These are phyloP conservation scores for Notechis scutatus DNA, from an alignment of 2,113 vertebrate genomes.

Conservation along the genomic window DNA sequence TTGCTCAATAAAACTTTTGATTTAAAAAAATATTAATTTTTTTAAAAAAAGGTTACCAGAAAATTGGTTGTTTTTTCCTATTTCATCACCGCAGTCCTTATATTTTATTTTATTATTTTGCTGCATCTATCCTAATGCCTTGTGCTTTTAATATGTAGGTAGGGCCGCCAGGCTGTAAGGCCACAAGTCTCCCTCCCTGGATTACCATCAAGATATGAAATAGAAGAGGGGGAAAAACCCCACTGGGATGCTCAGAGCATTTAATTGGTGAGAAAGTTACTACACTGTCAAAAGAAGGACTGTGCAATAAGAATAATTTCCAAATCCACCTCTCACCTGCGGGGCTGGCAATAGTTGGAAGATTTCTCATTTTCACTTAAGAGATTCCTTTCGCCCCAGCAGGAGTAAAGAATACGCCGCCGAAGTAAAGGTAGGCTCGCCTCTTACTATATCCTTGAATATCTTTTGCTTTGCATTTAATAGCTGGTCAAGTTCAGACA, in stretches of 20 bases:
- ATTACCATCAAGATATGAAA: not conserved
- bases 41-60: too few species aligned
- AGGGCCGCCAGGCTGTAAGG: too few species aligned
- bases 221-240: not conserved
- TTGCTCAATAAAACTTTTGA: too few species aligned
- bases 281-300: not conserved
- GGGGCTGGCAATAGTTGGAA: not conserved
- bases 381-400: not conserved
- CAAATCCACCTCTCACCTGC: not conserved
- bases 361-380: not conserved
- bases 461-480: not conserved
- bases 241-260: not conserved
- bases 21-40: too few species aligned
- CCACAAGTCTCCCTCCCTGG: not conserved
- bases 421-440: too few species aligned
- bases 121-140: not conserved
- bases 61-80: not conserved
- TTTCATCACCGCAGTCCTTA: not conserved
- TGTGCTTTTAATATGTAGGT: not conserved
- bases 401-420: not conserved
- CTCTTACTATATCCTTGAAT: not conserved
- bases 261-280: constrained; percentile 8
- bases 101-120: not conserved
- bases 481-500: too few species aligned
- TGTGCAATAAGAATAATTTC: not conserved